Conservation (phyloP, 2,888 invertebrate species). For the Escarpia spicata region DNA sequence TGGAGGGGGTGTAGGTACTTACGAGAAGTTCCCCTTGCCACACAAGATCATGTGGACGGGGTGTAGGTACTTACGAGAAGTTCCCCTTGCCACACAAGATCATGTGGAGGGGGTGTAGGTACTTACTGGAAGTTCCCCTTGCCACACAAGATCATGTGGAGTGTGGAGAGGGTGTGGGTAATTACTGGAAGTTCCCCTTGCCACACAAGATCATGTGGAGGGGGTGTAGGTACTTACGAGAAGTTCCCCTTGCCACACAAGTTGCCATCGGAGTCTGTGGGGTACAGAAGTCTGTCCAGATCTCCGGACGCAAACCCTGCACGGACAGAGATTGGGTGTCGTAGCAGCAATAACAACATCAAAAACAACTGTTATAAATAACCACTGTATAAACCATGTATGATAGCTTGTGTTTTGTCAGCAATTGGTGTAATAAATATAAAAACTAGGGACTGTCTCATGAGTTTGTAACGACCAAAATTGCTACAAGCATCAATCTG, state of each 20-base stretch:
- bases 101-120: neutral
- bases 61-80: no score
- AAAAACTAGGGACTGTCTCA: neutral
- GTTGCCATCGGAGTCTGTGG: constrained; percentile 81
- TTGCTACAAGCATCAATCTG: no score
- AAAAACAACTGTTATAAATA: neutral
- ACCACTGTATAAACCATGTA: neutral
- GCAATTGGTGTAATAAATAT: neutral
- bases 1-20: no score
- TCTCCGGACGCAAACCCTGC: constrained; percentile 79
- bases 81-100: no score
- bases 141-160: no score
- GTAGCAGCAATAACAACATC: neutral
- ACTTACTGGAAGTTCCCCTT: no score
- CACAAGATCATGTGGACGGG: no score
- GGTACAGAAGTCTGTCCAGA: constrained; percentile 78
- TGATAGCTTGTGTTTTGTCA: neutral
- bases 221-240: constrained; percentile 34
- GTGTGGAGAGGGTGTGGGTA: no score
- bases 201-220: no score
- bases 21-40: no score
- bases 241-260: constrained; percentile 73
- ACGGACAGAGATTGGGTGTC: constrained; percentile 21
- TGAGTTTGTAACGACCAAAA: no score
- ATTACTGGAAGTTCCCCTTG: no score